Percentiles rank a stretch among this genome's conserved stretches.
Conservation (phyloP, 2,797 vertebrate genomes). For the Danio tinwini region DNA sequence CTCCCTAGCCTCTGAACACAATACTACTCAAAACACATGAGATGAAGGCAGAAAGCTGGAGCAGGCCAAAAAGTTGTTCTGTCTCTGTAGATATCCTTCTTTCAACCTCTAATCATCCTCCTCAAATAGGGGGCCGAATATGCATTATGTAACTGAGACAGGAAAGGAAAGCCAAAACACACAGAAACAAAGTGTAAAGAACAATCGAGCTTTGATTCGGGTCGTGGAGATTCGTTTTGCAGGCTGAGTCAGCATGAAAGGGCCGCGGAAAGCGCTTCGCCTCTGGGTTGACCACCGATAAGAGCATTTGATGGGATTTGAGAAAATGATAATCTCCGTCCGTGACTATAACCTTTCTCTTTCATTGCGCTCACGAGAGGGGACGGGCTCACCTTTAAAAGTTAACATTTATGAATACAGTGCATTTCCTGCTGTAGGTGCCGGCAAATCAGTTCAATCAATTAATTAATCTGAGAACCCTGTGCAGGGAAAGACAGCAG, state of each 20-base stretch:
- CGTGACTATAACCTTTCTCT: conserved; percentile 44
- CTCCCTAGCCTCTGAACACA: conserved; percentile 65
- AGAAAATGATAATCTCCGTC: conserved; percentile 45
- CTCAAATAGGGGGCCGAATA: conserved; percentile 53
- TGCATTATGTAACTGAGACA: conserved; percentile 64
- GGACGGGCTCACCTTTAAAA: conserved; percentile 35
- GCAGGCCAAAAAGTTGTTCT: conserved; percentile 44
- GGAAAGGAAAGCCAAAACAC: conserved; percentile 61
- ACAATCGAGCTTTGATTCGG: conserved; percentile 63
- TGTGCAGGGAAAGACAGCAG: conserved; percentile 5
- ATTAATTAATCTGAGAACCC: conserved; percentile 50
- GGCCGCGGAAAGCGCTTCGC: neutral
- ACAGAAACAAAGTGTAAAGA: conserved; percentile 62
- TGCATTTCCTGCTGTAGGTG: conserved; percentile 22
- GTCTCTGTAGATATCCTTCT: conserved; percentile 60
- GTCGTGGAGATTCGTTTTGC: conserved; percentile 17
- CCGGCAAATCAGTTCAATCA: conserved; percentile 43
- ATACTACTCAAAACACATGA: conserved; percentile 63
- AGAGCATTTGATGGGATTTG: conserved; percentile 53
- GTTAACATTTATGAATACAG: conserved; percentile 45
- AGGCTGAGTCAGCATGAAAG: conserved; percentile 58
- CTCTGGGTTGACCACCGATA: conserved; percentile 47
- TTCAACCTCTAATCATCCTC: conserved; percentile 58
- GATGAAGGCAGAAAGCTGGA: conserved; percentile 56
- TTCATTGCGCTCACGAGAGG: neutral